Conservation (phyloP, 2,797 vertebrate genomes). For the Botia almorhae region DNA sequence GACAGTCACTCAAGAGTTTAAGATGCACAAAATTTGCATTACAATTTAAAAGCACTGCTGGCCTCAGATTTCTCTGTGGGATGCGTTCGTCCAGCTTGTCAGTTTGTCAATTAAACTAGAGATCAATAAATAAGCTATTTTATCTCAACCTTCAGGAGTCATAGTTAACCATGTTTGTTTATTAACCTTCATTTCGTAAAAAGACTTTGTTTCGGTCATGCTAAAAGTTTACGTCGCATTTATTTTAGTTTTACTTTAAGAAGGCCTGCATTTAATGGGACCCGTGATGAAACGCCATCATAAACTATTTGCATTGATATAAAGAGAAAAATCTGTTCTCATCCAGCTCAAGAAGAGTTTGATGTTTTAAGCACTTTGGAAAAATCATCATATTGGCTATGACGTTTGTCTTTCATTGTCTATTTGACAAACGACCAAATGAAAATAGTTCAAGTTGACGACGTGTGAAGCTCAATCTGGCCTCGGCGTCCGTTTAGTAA, state of each 20-base stretch:
- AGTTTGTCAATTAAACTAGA: background rate
- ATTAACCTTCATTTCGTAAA: background rate
- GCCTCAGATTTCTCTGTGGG: no score
- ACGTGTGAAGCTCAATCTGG: conserved; percentile 66
- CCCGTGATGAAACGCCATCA: background rate
- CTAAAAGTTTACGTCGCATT: background rate
- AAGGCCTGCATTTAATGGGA: background rate
- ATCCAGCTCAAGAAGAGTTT: background rate
- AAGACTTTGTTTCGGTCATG: background rate
- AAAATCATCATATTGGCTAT: background rate
- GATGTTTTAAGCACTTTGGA: background rate
- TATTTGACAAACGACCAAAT: background rate
- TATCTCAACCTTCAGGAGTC: no score
- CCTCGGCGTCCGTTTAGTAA: conserved; percentile 76
- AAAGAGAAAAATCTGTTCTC: background rate
- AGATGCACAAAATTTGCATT: background rate
- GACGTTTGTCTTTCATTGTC: background rate
- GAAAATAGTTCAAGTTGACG: background rate
- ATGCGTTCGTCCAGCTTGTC: background rate
- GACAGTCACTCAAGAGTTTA: background rate
- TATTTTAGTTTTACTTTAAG: background rate
- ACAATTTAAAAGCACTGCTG: background rate
- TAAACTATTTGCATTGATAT: background rate
- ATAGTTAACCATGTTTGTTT: background rate
- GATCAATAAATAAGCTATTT: no score